phyloP scores from a whole-genome alignment of 1,140 invertebrate genomes.

The Scaptodrosophila lebanonensis region DNA sequence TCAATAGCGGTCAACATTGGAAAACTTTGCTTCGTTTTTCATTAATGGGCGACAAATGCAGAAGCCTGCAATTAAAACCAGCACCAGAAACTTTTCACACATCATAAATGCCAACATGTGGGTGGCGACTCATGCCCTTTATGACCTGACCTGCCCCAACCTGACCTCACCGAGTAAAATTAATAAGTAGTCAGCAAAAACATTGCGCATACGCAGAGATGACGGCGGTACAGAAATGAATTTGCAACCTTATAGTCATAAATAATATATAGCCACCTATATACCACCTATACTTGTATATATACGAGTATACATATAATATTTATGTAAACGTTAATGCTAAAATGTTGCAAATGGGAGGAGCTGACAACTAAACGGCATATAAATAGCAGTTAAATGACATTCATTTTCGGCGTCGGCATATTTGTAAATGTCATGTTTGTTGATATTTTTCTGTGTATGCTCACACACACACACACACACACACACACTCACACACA shows the following conservation, averaged over 20 bases:
- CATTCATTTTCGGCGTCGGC: conserved; percentile 44
- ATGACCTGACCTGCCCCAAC: no score
- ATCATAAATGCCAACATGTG: no score
- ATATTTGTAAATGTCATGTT: background rate
- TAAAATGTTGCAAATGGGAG: conserved; percentile 60
- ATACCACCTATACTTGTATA: no score
- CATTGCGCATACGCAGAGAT: conserved; percentile 51
- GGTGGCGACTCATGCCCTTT: no score
- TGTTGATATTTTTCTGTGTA: conserved; percentile 25
- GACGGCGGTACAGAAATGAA: conserved; percentile 24
- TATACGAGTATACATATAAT: conserved; percentile 52
- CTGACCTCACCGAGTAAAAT: no score
- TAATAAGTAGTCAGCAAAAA: conserved; percentile 47
- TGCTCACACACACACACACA: no score
- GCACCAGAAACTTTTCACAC: no score
- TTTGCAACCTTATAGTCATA: conserved; percentile 40
- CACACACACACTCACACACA: no score
- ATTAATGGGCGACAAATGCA: no score
- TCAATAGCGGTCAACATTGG: no score
- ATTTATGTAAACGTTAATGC: conserved; percentile 15
- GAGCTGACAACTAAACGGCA: conserved; percentile 69
- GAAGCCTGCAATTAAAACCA: no score
- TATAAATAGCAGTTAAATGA: conserved; percentile 70
- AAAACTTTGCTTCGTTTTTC: no score
- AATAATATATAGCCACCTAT: conserved; percentile 74